Conservation (phyloP, 1,140 invertebrate genomes). For the Ceratosolen solmsi region DNA sequence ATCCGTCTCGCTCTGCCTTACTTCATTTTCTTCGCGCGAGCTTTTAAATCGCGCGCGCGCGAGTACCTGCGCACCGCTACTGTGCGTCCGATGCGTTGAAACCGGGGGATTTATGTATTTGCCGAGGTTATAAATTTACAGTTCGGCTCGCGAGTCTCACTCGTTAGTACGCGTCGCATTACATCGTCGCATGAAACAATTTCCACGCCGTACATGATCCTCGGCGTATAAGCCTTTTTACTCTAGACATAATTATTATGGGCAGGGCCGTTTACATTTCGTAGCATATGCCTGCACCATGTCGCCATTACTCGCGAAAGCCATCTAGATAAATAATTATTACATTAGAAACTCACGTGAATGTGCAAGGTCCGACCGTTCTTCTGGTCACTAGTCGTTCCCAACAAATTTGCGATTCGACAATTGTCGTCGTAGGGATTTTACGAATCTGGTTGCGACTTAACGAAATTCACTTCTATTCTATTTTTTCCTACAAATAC, state of each 20-base stretch:
- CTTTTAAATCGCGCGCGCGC: slow-evolving; percentile 15
- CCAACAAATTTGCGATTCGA: too few relatives aligned
- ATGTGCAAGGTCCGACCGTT: too few relatives aligned
- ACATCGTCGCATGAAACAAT: background rate
- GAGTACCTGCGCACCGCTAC: background rate
- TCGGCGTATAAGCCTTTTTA: background rate
- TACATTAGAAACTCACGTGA: background rate
- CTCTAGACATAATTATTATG: background rate
- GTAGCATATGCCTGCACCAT: too few relatives aligned
- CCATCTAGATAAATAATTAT: background rate
- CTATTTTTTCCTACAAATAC: too few relatives aligned
- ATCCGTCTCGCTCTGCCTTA: slow-evolving; percentile 47
- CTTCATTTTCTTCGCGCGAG: slow-evolving; percentile 41
- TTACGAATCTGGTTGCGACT: too few relatives aligned
- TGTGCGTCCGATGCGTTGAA: slow-evolving; percentile 4
- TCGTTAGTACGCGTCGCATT: slow-evolving; percentile 26
- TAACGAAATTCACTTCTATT: too few relatives aligned
- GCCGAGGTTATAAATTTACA: slow-evolving; percentile 15
- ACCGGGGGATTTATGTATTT: background rate
- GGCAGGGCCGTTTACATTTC: background rate
- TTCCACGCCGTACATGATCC: background rate
- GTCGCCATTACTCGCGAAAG: background rate
- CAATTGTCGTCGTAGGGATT: too few relatives aligned
- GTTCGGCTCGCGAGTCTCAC: background rate
- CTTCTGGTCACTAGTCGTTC: too few relatives aligned